Percentiles rank a stretch among this genome's conserved stretches.
phyloP scores from a whole-genome alignment of 2,888 invertebrate species.

The Xestia ashworthii region DNA sequence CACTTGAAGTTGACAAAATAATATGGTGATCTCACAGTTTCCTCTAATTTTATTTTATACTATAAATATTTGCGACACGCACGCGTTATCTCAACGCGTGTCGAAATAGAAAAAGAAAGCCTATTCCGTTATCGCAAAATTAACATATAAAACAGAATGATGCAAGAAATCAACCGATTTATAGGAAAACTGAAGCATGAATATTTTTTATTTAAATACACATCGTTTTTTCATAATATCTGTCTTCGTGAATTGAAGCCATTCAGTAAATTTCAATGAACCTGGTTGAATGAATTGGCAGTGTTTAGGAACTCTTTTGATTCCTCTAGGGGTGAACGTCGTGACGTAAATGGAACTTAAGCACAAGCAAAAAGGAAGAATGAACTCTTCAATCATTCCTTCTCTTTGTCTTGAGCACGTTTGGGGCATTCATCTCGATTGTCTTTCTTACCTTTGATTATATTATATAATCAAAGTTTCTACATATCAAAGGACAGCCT shows the following conservation, averaged over 20 bases:
- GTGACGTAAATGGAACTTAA: conserved; percentile 11
- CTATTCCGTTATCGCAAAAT: conserved; percentile 37
- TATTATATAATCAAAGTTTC: no score
- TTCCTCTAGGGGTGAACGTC: conserved; percentile 3
- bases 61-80: background rate
- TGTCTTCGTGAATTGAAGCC: conserved; percentile 3
- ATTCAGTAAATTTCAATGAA: conserved; percentile 25
- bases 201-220: conserved; percentile 7
- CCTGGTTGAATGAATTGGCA: conserved; percentile 12
- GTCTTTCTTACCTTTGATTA: no score
- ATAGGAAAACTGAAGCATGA: conserved; percentile 10
- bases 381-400: background rate
- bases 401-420: conserved; percentile 29
- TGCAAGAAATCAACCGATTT: conserved; percentile 31
- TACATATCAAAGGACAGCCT: background rate
- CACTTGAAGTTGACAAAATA: background rate
- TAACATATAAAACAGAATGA: conserved; percentile 32
- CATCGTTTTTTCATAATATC: background rate
- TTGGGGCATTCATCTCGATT: conserved; percentile 21
- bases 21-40: background rate
- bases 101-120: conserved; percentile 24
- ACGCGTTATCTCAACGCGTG: background rate
- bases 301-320: conserved; percentile 12
- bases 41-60: background rate
- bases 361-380: conserved; percentile 1